Conservation (phyloP, 92 coral and sea anemone species). For the Epizoanthus scotinus region DNA sequence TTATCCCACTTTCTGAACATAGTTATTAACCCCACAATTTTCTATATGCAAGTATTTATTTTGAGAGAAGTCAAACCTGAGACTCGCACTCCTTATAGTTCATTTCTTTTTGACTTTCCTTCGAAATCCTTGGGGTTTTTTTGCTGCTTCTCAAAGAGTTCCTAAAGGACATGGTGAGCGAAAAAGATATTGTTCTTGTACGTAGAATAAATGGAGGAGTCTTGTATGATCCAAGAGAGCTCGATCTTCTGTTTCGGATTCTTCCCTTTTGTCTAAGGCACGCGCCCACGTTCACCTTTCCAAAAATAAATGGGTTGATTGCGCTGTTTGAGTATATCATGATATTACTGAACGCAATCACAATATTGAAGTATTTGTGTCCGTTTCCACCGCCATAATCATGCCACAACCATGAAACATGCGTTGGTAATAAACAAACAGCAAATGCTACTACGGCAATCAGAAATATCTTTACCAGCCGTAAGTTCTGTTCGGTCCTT, state of each 20-base stretch:
- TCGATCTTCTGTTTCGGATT: not conserved
- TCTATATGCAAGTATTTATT: too few relatives aligned
- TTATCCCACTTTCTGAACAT: too few relatives aligned
- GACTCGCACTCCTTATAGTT: not conserved
- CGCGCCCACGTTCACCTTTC: slow-evolving; percentile 46
- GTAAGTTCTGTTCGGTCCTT: slow-evolving; percentile 71
- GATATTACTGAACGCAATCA: slow-evolving; percentile 73
- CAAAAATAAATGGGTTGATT: slow-evolving; percentile 91
- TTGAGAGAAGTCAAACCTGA: not conserved
- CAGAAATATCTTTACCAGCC: slow-evolving; percentile 72
- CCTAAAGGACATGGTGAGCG: slow-evolving; percentile 6
- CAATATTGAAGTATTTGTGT: slow-evolving; percentile 53
- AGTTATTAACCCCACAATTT: too few relatives aligned
- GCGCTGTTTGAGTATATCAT: slow-evolving; percentile 84
- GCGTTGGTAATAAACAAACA: slow-evolving; percentile 77
- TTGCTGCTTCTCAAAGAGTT: slow-evolving; percentile 22
- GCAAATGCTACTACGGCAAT: slow-evolving; percentile 82
- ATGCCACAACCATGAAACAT: slow-evolving; percentile 84
- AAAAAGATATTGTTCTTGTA: slow-evolving; percentile 13
- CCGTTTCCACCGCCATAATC: slow-evolving; percentile 72
- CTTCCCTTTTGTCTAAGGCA: slow-evolving; percentile 33
- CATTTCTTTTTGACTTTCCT: not conserved
- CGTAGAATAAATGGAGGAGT: slow-evolving; percentile 23
- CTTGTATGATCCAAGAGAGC: slow-evolving; percentile 30
- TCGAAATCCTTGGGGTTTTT: not conserved